Conservation (phyloP, 2,113 vertebrate genomes). For the Cololabis saira region DNA sequence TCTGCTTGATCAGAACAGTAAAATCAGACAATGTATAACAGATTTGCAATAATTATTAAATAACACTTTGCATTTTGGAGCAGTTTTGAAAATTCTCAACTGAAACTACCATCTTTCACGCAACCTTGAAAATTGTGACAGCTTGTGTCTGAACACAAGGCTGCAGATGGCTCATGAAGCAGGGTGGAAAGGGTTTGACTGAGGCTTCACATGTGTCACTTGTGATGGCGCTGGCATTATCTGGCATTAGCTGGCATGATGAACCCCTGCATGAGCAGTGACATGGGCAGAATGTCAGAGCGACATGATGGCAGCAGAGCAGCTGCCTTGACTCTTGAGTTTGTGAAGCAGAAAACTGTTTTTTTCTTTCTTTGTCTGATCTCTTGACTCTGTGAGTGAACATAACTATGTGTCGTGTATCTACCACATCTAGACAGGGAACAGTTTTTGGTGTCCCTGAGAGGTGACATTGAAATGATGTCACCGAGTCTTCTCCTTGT, state of each 20-base stretch:
- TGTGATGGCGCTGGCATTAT: not conserved
- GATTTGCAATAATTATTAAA: too few relatives aligned
- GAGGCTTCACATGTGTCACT: constrained; percentile 9
- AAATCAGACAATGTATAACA: too few relatives aligned
- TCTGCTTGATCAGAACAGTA: too few relatives aligned
- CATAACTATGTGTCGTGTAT: constrained; percentile 35
- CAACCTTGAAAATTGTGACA: too few relatives aligned
- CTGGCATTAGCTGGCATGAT: constrained; percentile 3
- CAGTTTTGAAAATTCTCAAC: too few relatives aligned
- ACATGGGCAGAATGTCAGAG: constrained; percentile 42
- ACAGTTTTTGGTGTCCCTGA: constrained; percentile 16
- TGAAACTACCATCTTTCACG: too few relatives aligned
- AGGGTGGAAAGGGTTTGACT: too few relatives aligned
- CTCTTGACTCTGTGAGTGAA: constrained; percentile 31
- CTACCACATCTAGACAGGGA: constrained; percentile 68
- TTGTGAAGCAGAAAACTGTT: constrained; percentile 35
- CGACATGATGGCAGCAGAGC: constrained; percentile 36
- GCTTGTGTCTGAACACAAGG: too few relatives aligned
- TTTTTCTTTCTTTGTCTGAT: constrained; percentile 15
- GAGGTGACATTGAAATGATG: constrained; percentile 68
- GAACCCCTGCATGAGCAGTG: constrained; percentile 21
- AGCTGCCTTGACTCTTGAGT: constrained; percentile 41
- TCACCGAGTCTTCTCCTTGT: constrained; percentile 69
- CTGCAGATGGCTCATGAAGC: too few relatives aligned
- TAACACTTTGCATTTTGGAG: too few relatives aligned